These are phyloP conservation scores for Drosophila paranaensis DNA, from an alignment of 2,888 invertebrate species.

Conservation along the genomic window DNA sequence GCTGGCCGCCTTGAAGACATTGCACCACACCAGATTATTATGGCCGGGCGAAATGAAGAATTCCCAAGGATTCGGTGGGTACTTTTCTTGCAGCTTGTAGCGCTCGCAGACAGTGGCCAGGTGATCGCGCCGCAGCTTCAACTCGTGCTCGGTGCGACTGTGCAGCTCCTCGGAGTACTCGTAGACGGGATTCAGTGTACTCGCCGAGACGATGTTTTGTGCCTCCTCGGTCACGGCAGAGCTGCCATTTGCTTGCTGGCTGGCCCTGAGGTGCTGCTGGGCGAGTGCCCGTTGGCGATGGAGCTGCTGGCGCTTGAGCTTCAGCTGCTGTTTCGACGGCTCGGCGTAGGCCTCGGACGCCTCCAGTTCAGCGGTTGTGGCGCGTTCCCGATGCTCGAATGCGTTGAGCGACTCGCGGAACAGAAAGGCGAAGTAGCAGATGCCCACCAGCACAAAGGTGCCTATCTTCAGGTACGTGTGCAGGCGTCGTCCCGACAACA, in stretches of 20 bases:
- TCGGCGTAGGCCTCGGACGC: slow-evolving; percentile 40
- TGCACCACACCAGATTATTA: slow-evolving; percentile 90
- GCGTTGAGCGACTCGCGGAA: slow-evolving; percentile 84
- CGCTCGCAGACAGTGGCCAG: slow-evolving; percentile 86
- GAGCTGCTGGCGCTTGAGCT: slow-evolving; percentile 65
- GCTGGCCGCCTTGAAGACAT: slow-evolving; percentile 91
- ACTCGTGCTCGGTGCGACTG: slow-evolving; percentile 85
- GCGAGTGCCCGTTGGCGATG: slow-evolving; percentile 45
- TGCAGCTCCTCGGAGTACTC: slow-evolving; percentile 85
- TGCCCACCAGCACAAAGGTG: slow-evolving; percentile 76
- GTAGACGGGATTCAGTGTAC: slow-evolving; percentile 84
- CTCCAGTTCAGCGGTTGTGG: slow-evolving; percentile 54
- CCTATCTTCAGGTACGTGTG: slow-evolving; percentile 82
- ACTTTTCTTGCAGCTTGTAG: slow-evolving; percentile 83
- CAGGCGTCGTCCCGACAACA: slow-evolving; percentile 81
- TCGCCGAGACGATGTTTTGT: slow-evolving; percentile 44
- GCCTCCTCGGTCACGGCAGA: slow-evolving; percentile 17
- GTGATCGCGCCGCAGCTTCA: slow-evolving; percentile 85
- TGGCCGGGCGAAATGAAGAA: slow-evolving; percentile 90
- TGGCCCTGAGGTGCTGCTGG: slow-evolving; percentile 27
- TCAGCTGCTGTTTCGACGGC: slow-evolving; percentile 71
- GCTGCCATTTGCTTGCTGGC: slow-evolving; percentile 25
- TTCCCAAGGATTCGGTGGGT: slow-evolving; percentile 89
- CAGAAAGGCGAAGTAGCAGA: slow-evolving; percentile 83
- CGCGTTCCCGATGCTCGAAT: slow-evolving; percentile 81